Conservation (phyloP, 1,140 invertebrate species). For the Drosophila suzukii region DNA sequence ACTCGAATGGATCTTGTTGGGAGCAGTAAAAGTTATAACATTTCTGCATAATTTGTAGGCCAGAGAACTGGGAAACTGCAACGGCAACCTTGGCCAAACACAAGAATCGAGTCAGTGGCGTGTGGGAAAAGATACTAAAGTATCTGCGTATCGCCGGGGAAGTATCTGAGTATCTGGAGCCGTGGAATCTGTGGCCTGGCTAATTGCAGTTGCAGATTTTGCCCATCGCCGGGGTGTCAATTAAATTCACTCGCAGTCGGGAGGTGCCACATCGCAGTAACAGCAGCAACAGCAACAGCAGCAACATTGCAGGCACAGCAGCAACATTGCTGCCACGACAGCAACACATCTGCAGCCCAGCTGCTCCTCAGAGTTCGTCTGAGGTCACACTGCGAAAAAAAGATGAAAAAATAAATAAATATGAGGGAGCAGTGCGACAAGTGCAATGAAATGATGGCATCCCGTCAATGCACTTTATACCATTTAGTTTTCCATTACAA, state of each 20-base stretch:
- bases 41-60: constrained; percentile 76
- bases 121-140: constrained; percentile 64
- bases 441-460: constrained; percentile 57
- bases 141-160: constrained; percentile 3
- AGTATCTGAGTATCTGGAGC: neutral
- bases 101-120: constrained; percentile 59
- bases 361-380: constrained; percentile 21
- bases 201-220: constrained; percentile 78
- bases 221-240: constrained; percentile 70
- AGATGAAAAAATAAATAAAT: constrained; percentile 3
- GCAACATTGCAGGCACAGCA: constrained; percentile 49
- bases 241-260: constrained; percentile 69
- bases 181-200: constrained; percentile 43
- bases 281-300: constrained; percentile 11
- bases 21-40: constrained; percentile 45
- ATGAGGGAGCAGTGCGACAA: constrained; percentile 28
- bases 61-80: constrained; percentile 35
- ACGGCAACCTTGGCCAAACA: constrained; percentile 61
- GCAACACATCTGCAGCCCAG: constrained; percentile 39
- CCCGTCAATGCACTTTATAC: constrained; percentile 63
- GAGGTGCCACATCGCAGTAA: constrained; percentile 39
- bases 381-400: constrained; percentile 34
- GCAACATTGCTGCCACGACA: constrained; percentile 56
- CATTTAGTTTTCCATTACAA: constrained; percentile 71
- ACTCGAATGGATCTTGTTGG: constrained; percentile 11